A percentile compares a stretch with the other conserved stretches of the same genome.
These are phyloP conservation scores for Drosophila bocki DNA, from an alignment of 1,140 invertebrate genomes.

Conservation along the genomic window DNA sequence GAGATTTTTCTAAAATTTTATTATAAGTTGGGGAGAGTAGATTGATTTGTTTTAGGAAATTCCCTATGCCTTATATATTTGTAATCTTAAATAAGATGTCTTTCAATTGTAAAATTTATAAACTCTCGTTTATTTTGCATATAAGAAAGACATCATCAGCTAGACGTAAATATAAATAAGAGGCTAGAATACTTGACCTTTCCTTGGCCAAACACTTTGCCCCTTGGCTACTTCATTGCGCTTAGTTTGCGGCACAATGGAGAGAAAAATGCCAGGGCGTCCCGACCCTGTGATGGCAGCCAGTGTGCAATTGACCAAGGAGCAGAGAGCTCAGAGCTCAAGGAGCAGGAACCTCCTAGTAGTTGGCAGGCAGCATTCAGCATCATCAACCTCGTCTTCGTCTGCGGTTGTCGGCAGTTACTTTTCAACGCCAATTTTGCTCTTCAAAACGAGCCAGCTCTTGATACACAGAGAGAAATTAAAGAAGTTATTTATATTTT, in stretches of 20 bases:
- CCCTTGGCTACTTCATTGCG: constrained; percentile 71
- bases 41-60: background rate
- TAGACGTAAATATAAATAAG: constrained; percentile 45
- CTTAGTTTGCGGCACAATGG: constrained; percentile 68
- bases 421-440: constrained; percentile 80
- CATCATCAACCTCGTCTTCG: constrained; percentile 24
- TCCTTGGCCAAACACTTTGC: constrained; percentile 38
- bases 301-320: constrained; percentile 76
- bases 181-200: constrained; percentile 62
- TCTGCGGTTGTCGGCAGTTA: constrained; percentile 68
- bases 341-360: constrained; percentile 36
- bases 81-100: background rate
- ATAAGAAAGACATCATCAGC: constrained; percentile 15
- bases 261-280: constrained; percentile 59
- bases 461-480: constrained; percentile 14
- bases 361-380: constrained; percentile 19
- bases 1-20: background rate
- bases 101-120: background rate
- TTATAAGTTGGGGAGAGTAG: background rate
- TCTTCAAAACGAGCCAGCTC: constrained; percentile 64
- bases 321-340: constrained; percentile 12
- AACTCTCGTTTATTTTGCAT: constrained; percentile 10
- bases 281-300: constrained; percentile 52
- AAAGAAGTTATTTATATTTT: too few species aligned
- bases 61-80: background rate